phyloP scores from a whole-genome alignment of 2,113 vertebrate species.

The Oostethus manadensis region DNA sequence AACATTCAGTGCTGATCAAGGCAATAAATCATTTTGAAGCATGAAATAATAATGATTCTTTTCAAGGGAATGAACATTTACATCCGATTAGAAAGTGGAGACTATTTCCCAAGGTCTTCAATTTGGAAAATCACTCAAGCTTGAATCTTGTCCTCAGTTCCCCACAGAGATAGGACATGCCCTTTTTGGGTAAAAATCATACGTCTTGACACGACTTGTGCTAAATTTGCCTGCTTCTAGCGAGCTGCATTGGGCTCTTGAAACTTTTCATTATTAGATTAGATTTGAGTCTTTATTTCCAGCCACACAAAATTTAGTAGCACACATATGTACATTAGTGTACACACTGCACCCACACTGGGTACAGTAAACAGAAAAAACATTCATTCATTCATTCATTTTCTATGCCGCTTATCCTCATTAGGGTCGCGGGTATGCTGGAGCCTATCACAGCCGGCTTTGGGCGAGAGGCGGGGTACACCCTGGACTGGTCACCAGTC shows the following conservation, averaged over 20 bases:
- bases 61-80: conserved; percentile 29
- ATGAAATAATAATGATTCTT: conserved; percentile 21
- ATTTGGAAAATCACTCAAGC: conserved; percentile 45
- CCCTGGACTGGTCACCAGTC: too few species aligned
- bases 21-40: conserved; percentile 37
- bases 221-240: conserved; percentile 13
- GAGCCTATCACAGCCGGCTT: too few species aligned
- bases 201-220: conserved; percentile 3
- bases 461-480: too few species aligned
- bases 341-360: too few species aligned
- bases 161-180: conserved; percentile 25
- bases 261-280: too few species aligned
- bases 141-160: conserved; percentile 30
- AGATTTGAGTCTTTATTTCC: too few species aligned
- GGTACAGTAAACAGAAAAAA: too few species aligned
- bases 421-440: too few species aligned
- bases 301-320: too few species aligned
- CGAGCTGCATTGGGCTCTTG: conserved; percentile 3
- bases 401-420: too few species aligned
- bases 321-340: too few species aligned
- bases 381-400: too few species aligned
- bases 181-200: conserved; percentile 49
- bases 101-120: conserved; percentile 20
- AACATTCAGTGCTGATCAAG: conserved; percentile 44
- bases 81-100: conserved; percentile 38